Percentiles rank a stretch among this genome's conserved stretches.
Conservation (phyloP, 1,140 invertebrate genomes). For the Brachionus manjavacas region DNA sequence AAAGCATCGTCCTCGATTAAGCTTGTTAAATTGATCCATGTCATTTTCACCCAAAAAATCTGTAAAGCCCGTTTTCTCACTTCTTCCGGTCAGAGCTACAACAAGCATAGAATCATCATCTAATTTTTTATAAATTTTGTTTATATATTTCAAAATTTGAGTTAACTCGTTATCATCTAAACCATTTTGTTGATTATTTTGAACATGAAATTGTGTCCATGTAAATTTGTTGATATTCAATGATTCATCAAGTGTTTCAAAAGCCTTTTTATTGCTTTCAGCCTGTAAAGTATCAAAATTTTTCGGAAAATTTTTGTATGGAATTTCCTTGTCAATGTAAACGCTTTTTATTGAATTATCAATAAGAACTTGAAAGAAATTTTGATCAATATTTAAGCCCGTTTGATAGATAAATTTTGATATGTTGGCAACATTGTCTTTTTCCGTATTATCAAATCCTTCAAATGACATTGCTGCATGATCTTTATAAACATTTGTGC, state of each 20-base stretch:
- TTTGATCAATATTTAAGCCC: conserved; percentile 28
- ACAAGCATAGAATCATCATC: conserved; percentile 38
- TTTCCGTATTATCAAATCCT: background rate
- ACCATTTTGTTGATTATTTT: background rate
- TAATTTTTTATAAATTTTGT: conserved; percentile 22
- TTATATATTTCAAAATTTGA: background rate
- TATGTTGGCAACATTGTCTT: background rate
- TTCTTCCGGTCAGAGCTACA: conserved; percentile 9
- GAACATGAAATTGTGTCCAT: conserved; percentile 25
- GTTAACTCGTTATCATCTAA: background rate
- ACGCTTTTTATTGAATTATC: background rate
- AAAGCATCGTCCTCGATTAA: conserved; percentile 25
- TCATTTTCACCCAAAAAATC: background rate
- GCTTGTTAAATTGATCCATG: background rate
- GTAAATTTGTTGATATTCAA: background rate
- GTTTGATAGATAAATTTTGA: conserved; percentile 38
- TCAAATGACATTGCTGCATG: background rate
- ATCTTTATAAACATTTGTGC: conserved; percentile 14
- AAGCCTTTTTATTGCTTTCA: background rate
- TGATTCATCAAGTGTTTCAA: background rate
- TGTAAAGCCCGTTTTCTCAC: background rate
- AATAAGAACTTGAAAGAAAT: conserved; percentile 18
- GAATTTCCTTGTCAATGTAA: conserved; percentile 16
- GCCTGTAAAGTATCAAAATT: background rate
- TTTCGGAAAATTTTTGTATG: background rate